Evolutionary conservation across 2,888 invertebrate species (phyloP).

Genomic region (Rosalia funebris): DNA sequence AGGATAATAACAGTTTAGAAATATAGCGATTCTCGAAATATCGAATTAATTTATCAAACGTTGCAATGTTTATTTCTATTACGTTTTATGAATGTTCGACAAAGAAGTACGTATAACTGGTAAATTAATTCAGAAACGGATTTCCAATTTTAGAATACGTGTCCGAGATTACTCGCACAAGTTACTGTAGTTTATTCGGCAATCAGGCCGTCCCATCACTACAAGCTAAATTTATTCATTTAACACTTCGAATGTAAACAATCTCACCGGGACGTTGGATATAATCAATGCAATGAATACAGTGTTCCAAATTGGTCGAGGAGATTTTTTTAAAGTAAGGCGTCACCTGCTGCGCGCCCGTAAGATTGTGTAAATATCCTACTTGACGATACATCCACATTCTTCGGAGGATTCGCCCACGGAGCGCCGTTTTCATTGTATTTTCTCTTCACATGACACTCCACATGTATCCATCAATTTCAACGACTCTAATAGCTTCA

Average conservation of each 20-base stretch:
- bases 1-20: too few species aligned
- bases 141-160: too few species aligned
- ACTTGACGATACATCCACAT: not conserved
- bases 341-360: not conserved
- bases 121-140: too few species aligned
- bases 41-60: too few species aligned
- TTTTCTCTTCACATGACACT: not conserved
- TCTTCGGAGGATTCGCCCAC: not conserved
- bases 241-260: slow-evolving; percentile 18
- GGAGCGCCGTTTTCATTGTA: not conserved
- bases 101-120: too few species aligned
- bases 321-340: not conserved
- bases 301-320: not conserved
- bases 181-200: too few species aligned
- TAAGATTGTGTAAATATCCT: not conserved
- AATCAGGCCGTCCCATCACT: not conserved
- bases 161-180: too few species aligned
- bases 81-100: too few species aligned
- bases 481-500: not conserved
- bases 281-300: not conserved
- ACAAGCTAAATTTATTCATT: slow-evolving; percentile 16
- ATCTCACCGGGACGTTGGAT: slow-evolving; percentile 1
- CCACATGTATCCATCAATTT: slow-evolving; percentile 8
- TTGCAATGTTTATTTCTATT: too few species aligned
- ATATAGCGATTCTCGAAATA: too few species aligned